Evolutionary conservation across 2,888 invertebrate genomes (phyloP), one percentile per base, ranked within the genome.

Genomic region (Tenthredo scrophulariae): DNA sequence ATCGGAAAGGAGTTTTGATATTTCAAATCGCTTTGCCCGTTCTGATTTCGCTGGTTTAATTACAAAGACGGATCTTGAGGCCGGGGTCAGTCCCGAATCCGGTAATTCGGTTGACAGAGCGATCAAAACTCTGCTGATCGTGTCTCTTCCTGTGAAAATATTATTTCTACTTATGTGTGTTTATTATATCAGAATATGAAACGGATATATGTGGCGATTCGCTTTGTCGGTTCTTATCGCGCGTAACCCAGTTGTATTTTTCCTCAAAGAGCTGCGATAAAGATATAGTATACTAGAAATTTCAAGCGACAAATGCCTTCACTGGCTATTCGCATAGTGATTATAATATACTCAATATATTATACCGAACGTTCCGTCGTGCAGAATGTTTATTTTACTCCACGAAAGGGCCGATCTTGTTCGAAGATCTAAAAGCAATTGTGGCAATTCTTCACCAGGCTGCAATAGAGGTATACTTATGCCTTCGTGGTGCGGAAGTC

Each of bases 361-460:
- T 86, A 84, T 93, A 97, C 97, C 95, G 88, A 97, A 94, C 0
- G 96, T 95, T 85, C 96, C 94, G 90, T 98, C 97, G 88, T 97
- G 96, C 37, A 98, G 93, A 65, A 97, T 94, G 65, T 96, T 95
- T 18, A 96, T 95, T 0, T 96, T 95, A 89, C 96, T 96, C 97
- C 97, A 97, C 70, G 95, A 94, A 9, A 97, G 95, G 0, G 95
- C 94, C 75, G 94, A 94, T 62, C 94, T 94, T 6, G 96, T 95
- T 89, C 97, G 95, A 85, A 97, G 94, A 92, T 98, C 98, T 1
- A 97, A 93, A 9, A 97, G 92, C 26, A 98, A 92, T 93, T 98
- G 98, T 0, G 97, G 95, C 86, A 97, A 92, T 92, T 97, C 97
- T 86, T 96, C 95, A 0, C 97, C 97, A 62, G 94, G 94, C 0